Evolutionary conservation across 2,113 vertebrate genomes (phyloP).

Genomic region (Vicugna pacos): DNA sequence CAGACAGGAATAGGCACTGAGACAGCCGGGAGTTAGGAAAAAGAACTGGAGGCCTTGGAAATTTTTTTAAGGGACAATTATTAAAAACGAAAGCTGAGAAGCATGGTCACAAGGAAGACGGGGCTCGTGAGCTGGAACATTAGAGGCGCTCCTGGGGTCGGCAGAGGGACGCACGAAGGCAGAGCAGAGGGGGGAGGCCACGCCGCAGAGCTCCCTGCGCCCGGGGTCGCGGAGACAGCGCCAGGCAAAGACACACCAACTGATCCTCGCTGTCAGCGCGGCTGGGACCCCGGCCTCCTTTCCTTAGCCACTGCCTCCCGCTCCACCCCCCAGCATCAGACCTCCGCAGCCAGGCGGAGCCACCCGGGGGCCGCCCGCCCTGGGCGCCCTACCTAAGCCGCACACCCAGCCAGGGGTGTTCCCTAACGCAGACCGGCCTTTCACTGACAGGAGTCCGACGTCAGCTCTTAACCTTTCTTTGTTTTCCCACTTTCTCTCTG

Average conservation of each 20-base stretch:
- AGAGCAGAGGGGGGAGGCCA: too few species aligned
- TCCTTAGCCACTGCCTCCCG: rapidly evolving
- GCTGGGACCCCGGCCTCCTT: background rate
- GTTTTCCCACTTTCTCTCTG: background rate
- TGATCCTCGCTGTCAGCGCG: rapidly evolving
- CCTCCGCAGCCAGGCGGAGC: background rate
- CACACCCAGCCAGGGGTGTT: background rate
- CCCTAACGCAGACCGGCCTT: background rate
- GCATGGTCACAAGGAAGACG: background rate
- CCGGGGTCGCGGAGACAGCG: background rate
- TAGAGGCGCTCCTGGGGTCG: too few species aligned
- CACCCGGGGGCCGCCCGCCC: rapidly evolving
- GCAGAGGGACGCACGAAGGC: background rate
- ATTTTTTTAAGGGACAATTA: background rate
- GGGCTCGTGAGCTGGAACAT: rapidly evolving
- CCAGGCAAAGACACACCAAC: rapidly evolving
- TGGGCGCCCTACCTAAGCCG: background rate
- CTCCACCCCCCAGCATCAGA: background rate
- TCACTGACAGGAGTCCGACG: background rate
- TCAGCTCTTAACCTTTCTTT: background rate
- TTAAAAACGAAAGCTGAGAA: background rate
- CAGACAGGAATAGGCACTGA: background rate
- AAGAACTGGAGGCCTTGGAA: background rate
- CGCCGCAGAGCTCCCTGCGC: too few species aligned
- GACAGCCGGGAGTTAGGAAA: too few species aligned